Percentiles rank a stretch among this genome's conserved stretches.
These are phyloP conservation scores for Gobio gobio DNA, from an alignment of 2,113 vertebrate species.

Conservation along the genomic window DNA sequence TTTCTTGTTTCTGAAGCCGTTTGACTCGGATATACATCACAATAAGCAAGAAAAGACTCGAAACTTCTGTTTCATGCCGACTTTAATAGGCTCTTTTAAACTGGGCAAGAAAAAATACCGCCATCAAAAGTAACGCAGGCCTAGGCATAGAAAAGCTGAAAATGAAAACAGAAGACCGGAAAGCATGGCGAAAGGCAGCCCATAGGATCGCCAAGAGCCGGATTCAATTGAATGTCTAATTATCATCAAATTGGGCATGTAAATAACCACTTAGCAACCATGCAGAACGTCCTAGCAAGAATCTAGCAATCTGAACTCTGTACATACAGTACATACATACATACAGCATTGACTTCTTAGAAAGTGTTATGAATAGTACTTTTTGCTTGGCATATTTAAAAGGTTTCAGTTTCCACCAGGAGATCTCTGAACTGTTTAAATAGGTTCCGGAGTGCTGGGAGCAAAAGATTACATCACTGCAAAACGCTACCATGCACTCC, in stretches of 20 bases:
- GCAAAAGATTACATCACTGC: conserved; percentile 44
- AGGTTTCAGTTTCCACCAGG: conserved; percentile 6
- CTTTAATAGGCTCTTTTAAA: not conserved
- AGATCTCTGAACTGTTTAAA: conserved; percentile 35
- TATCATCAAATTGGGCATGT: not conserved
- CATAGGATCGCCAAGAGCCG: no score
- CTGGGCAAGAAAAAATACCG: no score
- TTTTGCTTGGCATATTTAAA: conserved; percentile 1
- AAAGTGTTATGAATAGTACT: not conserved
- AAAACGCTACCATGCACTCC: conserved; percentile 37
- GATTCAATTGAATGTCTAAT: no score
- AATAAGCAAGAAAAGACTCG: no score
- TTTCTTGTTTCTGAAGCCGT: no score
- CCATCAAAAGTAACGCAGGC: no score
- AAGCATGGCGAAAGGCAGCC: no score
- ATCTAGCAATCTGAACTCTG: not conserved
- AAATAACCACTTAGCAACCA: not conserved
- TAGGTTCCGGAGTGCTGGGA: conserved; percentile 24
- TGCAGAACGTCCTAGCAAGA: not conserved
- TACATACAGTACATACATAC: not conserved
- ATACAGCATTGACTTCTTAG: not conserved
- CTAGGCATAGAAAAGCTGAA: no score
- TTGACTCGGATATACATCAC: no score
- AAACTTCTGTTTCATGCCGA: no score
- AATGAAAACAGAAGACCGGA: no score